These are phyloP conservation scores for Trididemnum clinides DNA, from an alignment of 23 tunicate species.

Conservation along the genomic window DNA sequence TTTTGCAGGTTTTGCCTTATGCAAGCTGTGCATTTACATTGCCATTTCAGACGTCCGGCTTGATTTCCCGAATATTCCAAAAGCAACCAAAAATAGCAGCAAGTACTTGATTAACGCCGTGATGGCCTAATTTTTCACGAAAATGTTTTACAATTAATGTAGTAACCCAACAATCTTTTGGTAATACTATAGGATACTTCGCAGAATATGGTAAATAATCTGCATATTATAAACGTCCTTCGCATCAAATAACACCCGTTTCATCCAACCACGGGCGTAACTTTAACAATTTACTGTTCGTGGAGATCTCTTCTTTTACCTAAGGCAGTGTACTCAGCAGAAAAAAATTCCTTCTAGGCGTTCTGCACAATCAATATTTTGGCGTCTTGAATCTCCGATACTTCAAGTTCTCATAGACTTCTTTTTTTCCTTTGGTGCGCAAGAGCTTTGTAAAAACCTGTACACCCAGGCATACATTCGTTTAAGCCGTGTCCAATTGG, in stretches of 20 bases:
- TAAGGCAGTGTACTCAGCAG: background rate
- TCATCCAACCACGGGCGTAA: background rate
- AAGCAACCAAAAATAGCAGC: background rate
- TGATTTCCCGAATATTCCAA: background rate
- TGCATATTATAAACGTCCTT: background rate
- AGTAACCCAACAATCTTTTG: background rate
- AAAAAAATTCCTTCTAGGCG: background rate
- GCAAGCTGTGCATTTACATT: background rate
- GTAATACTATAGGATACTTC: background rate
- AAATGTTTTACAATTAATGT: background rate
- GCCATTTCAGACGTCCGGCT: background rate
- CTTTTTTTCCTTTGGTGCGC: background rate
- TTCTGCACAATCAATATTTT: background rate
- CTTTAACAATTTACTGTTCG: background rate
- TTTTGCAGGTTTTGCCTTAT: background rate
- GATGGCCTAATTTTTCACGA: conserved; percentile 1
- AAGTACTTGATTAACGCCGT: background rate
- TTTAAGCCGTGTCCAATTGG: background rate
- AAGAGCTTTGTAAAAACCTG: background rate
- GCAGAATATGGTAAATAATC: background rate
- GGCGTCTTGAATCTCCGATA: background rate
- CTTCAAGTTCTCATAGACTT: background rate
- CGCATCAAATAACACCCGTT: background rate
- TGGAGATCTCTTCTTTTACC: background rate
- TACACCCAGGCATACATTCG: background rate